Percentiles rank a stretch among this genome's conserved stretches.
phyloP scores from a whole-genome alignment of 2,888 invertebrate species.

The Oegoconia quadripuncta region DNA sequence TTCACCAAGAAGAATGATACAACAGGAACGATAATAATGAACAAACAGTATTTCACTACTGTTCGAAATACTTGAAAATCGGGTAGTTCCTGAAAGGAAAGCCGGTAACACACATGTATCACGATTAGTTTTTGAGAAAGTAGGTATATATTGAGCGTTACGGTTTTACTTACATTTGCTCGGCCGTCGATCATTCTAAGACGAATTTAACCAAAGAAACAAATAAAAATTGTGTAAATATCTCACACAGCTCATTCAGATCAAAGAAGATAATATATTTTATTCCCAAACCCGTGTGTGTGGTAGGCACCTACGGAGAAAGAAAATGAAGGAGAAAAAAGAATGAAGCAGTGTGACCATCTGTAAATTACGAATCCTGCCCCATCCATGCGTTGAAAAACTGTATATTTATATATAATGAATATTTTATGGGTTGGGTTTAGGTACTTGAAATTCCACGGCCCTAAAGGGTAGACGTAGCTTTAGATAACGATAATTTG shows the following conservation, averaged over 20 bases:
- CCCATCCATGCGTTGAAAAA: too few relatives aligned
- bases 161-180: conserved; percentile 62
- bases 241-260: background rate
- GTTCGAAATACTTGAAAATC: conserved; percentile 87
- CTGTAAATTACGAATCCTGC: too few relatives aligned
- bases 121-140: background rate
- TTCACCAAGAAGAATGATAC: conserved; percentile 86
- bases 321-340: too few relatives aligned
- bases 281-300: too few relatives aligned
- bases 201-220: conserved; percentile 43
- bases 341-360: too few relatives aligned
- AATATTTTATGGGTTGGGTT: too few relatives aligned
- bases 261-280: too few relatives aligned
- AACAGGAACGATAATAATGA: conserved; percentile 88
- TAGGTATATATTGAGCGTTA: background rate
- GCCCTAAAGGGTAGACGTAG: too few relatives aligned
- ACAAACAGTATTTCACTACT: conserved; percentile 86
- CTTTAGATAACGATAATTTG: too few relatives aligned
- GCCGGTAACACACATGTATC: conserved; percentile 20
- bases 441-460: too few relatives aligned
- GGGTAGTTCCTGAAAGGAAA: conserved; percentile 78
- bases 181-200: conserved; percentile 76
- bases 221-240: conserved; percentile 25
- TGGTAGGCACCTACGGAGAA: too few relatives aligned
- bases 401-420: too few relatives aligned